Conservation (phyloP, 2,797 vertebrate species). For the Pangasius macronema region DNA sequence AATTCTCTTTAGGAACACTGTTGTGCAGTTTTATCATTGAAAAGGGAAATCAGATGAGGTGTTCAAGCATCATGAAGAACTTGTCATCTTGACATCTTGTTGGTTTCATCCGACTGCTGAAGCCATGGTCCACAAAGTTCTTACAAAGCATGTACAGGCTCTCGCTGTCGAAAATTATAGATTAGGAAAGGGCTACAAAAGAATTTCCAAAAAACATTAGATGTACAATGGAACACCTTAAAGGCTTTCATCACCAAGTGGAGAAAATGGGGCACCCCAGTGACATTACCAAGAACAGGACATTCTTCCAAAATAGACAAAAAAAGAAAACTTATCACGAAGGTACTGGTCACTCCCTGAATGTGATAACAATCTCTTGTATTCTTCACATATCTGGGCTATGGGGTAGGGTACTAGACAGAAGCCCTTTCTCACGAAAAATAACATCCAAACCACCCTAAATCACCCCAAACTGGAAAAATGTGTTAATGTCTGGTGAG, state of each 20-base stretch:
- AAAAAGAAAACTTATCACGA: not conserved
- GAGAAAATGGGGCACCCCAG: not conserved
- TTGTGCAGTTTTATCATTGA: not conserved
- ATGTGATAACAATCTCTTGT: not conserved
- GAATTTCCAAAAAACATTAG: not conserved
- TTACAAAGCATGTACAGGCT: not conserved
- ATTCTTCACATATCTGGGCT: not conserved
- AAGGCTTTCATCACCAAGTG: not conserved
- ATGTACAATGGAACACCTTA: not conserved
- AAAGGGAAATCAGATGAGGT: not conserved
- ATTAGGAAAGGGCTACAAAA: not conserved
- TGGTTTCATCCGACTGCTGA: not conserved
- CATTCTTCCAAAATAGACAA: not conserved
- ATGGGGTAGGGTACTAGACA: not conserved
- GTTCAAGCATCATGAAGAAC: not conserved
- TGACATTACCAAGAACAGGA: not conserved
- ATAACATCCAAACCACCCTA: not conserved
- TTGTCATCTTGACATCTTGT: not conserved
- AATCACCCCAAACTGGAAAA: not conserved
- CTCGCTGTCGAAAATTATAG: not conserved
- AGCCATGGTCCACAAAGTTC: not conserved
- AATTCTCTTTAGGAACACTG: not conserved
- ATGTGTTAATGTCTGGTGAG: no score
- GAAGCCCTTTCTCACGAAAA: not conserved
- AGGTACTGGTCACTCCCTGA: not conserved